Base-by-base conservation (phyloP, 2,113 vertebrate genomes). In the Morone chrysops region DNA sequence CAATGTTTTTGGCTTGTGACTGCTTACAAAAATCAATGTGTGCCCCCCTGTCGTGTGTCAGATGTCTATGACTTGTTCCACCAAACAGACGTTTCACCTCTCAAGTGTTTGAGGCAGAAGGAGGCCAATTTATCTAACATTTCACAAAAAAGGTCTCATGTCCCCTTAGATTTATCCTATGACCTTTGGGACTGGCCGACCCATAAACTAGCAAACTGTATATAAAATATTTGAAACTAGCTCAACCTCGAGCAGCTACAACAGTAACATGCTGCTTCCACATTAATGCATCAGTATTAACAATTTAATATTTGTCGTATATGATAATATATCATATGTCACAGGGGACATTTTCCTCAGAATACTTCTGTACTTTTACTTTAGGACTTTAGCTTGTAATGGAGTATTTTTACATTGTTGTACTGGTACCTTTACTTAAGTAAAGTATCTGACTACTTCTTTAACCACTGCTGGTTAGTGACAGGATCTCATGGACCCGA, bases 271-370 rank as follows among this genome's bases (percentile, higher is more conserved):
- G 63, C 63, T 16, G 41, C 20, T 43, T 13, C 50, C n/a, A 31
- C 65, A 10, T 18, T 10, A 9, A 68, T 50, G 25, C 20, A 41
- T 70, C 50, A 70, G 68, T 70, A 54, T 43, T 71, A 71, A 57
- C 9, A n/a, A 22, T 54, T 7, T 45, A 69, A 70, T 16, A 13
- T 47, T 13, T 8, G 31, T 70, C 8, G n/a, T 54, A n/a, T 14
- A 16, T 41, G 7, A 70, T 6, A 20, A 40, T 9, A 14, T 8
- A 38, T n/a, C 18, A n/a, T n/a, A n/a, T 5, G 25, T 1, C 60
- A 11, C 31, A 36, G 14, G 7, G 57, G 31, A 38, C 16, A 40
- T 62, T 41, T 62, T 41, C 8, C 40, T 41, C n/a, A 57, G 16
- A 54, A 54, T 57, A 71, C 4, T 22, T 43, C 6, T 45, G 40